Evolutionary conservation across 2,113 vertebrate species (phyloP).

Genomic region (Saguinus midas): DNA sequence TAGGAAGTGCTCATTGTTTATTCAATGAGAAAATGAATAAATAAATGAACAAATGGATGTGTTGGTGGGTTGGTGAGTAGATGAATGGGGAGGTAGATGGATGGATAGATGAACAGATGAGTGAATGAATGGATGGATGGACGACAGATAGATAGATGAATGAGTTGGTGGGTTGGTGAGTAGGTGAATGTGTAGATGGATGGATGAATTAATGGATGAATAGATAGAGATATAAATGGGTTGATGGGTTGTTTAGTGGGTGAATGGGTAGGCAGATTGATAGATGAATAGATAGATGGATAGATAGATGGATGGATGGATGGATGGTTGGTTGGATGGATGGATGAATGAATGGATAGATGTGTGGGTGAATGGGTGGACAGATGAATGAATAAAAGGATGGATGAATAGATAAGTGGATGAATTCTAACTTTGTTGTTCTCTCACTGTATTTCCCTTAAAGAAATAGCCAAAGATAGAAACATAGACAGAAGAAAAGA

Average conservation of each 20-base stretch:
- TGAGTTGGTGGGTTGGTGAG: too few species aligned
- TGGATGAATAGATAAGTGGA: background rate
- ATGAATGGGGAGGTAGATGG: background rate
- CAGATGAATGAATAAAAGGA: too few species aligned
- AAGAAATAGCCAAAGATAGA: background rate
- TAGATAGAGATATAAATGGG: too few species aligned
- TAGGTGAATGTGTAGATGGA: rapidly evolving
- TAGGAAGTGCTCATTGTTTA: background rate
- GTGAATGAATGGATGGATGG: too few species aligned
- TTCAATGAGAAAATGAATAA: background rate
- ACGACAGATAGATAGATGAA: rapidly evolving
- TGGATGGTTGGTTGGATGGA: background rate
- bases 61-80: background rate
- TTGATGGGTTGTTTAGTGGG: background rate
- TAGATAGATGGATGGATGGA: too few species aligned
- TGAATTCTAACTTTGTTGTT: background rate
- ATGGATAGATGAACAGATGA: background rate
- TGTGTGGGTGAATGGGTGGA: too few species aligned
- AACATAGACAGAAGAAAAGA: background rate
- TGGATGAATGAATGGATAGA: too few species aligned
- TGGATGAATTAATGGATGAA: too few species aligned
- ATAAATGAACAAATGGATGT: background rate
- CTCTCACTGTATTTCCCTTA: background rate
- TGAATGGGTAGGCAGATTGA: background rate
- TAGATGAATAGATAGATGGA: too few species aligned